phyloP scores from a whole-genome alignment of 2,888 invertebrate species.

The Adineta ricciae region DNA sequence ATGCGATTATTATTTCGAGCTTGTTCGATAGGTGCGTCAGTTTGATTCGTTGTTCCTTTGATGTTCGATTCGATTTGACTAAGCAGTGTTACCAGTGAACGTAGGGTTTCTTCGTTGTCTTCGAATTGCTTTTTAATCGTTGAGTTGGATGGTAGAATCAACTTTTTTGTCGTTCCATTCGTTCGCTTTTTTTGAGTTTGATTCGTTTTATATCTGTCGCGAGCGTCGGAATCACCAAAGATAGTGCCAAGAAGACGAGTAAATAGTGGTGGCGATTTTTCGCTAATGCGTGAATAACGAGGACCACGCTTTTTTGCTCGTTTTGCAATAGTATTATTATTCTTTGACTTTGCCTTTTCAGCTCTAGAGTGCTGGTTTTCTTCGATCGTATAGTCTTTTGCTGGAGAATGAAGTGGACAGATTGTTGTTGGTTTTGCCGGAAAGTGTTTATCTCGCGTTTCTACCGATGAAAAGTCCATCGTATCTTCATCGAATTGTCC shows the following conservation, averaged over 20 bases:
- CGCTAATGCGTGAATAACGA: neutral
- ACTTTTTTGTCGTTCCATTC: neutral
- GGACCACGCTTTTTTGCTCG: neutral
- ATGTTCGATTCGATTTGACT: neutral
- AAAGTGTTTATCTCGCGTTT: neutral
- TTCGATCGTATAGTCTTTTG: neutral
- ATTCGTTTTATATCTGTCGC: neutral
- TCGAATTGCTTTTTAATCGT: neutral
- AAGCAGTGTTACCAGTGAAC: neutral
- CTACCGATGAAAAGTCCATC: neutral
- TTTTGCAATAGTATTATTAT: neutral
- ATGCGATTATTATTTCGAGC: neutral
- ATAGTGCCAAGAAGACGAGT: neutral
- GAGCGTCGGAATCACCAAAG: neutral
- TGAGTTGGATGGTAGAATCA: neutral
- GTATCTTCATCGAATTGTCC: neutral
- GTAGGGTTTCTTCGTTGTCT: neutral
- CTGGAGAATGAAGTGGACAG: neutral
- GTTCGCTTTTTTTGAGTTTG: neutral
- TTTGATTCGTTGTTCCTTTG: neutral
- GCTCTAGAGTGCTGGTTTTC: neutral
- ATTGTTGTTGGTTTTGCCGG: neutral
- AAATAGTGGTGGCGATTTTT: neutral
- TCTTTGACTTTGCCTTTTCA: too few species aligned
- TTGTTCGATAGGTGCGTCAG: neutral